These are phyloP conservation scores for Zosterops borbonicus DNA, from an alignment of 2,113 vertebrate genomes.

Conservation along the genomic window DNA sequence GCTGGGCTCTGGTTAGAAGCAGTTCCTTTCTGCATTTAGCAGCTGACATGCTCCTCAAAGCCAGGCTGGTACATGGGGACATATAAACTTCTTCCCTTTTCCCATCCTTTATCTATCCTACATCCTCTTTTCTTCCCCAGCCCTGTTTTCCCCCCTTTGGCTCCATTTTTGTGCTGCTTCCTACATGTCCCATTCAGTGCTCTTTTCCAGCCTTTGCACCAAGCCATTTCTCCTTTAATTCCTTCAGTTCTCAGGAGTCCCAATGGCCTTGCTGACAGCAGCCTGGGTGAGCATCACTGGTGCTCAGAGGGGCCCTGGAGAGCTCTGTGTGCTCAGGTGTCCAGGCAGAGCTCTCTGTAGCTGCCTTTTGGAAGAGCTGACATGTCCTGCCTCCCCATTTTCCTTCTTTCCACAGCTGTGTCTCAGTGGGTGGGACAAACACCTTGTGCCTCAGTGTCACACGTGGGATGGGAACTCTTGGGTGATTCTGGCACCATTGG, in stretches of 20 bases:
- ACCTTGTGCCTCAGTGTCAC: neutral
- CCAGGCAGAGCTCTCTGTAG: neutral
- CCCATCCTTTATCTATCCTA: neutral
- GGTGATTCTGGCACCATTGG: neutral
- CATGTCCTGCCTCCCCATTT: neutral
- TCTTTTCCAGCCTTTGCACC: neutral
- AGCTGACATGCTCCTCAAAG: neutral
- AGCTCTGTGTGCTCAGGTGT: neutral
- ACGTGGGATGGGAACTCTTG: neutral
- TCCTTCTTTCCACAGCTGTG: neutral
- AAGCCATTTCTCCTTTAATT: neutral
- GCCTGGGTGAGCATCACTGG: neutral
- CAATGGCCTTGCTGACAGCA: neutral
- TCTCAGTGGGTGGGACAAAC: neutral
- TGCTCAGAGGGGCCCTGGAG: neutral
- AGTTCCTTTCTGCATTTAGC: neutral
- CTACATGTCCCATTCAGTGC: neutral
- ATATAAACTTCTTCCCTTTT: neutral
- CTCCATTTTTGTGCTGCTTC: neutral
- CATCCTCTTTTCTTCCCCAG: neutral
- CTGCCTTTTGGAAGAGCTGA: neutral
- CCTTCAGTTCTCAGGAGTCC: neutral
- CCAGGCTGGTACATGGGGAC: neutral
- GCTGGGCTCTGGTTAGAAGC: neutral
- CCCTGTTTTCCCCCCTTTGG: neutral